These are phyloP conservation scores for Macrotrachela quadricornifera DNA, from an alignment of 1,140 invertebrate species.

Conservation along the genomic window DNA sequence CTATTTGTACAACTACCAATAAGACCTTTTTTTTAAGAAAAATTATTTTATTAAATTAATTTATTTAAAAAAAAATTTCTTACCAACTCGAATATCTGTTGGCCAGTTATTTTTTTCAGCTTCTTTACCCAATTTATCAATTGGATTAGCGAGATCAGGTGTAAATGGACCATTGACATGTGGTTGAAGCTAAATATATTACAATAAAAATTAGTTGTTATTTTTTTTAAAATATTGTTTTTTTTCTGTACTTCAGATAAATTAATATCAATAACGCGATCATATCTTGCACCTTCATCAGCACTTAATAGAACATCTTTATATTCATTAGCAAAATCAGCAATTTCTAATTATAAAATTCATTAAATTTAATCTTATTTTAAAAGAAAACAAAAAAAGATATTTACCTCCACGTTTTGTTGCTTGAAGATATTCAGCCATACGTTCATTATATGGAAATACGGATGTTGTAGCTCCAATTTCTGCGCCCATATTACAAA, in stretches of 20 bases:
- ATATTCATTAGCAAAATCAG: slow-evolving; percentile 40
- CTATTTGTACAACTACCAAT: slow-evolving; percentile 99
- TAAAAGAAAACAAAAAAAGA: too few relatives aligned
- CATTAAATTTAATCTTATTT: too few relatives aligned
- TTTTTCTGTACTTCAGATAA: slow-evolving; percentile 19
- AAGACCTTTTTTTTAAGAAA: slow-evolving; percentile 36
- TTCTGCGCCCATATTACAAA: slow-evolving; percentile 99
- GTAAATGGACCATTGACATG: slow-evolving; percentile 99
- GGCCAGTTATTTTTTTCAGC: slow-evolving; percentile 88
- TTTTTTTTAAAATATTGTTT: too few relatives aligned
- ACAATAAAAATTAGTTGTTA: too few relatives aligned
- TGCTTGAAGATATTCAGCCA: slow-evolving; percentile 70
- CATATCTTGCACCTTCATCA: slow-evolving; percentile 42
- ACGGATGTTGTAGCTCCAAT: slow-evolving; percentile 96
- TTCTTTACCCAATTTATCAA: slow-evolving; percentile 56
- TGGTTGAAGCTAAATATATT: slow-evolving; percentile 46
- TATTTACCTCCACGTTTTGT: slow-evolving; percentile 39
- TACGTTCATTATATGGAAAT: slow-evolving; percentile 85
- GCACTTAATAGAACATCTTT: slow-evolving; percentile 55
- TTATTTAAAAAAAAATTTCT: too few relatives aligned
- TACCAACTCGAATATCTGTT: slow-evolving; percentile 68
- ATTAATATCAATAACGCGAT: slow-evolving; percentile 37
- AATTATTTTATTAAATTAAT: too few relatives aligned
- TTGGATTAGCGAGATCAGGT: slow-evolving; percentile 86
- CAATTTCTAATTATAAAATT: slow-evolving; percentile 11